Evolutionary conservation across 2,113 vertebrate genomes (phyloP).

Genomic region (Pandion haliaetus): DNA sequence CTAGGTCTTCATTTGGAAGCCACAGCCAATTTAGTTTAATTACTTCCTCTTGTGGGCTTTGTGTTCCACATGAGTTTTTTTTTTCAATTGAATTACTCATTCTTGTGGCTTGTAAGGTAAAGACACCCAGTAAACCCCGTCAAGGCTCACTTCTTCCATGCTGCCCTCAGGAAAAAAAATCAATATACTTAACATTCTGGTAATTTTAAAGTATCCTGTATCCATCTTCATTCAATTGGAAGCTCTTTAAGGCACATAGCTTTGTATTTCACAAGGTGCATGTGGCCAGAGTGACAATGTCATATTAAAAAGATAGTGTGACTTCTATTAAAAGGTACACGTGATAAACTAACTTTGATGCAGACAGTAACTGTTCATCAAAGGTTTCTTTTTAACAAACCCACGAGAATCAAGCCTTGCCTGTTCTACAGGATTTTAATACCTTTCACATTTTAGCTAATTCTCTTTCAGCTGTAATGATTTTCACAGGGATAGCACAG

Average conservation of each 20-base stretch:
- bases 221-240: background rate
- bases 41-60: conserved; percentile 34
- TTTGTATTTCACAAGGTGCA: background rate
- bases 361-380: background rate
- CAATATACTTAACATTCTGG: background rate
- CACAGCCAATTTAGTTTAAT: background rate
- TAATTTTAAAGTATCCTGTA: background rate
- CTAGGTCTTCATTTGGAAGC: conserved; percentile 16
- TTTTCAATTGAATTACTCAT: background rate
- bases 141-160: background rate
- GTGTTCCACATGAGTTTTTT: background rate
- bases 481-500: background rate
- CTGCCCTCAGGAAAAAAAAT: background rate
- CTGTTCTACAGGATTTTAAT: background rate
- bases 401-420: background rate
- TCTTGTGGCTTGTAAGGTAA: conserved; percentile 11
- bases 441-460: background rate
- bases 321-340: background rate
- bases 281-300: background rate
- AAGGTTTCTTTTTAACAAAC: background rate
- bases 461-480: background rate
- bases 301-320: background rate
- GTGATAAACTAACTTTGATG: background rate
- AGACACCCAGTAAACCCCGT: background rate
- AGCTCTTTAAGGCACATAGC: background rate